A percentile compares a stretch with the other conserved stretches of the same genome.
Evolutionary conservation across 2,113 vertebrate species (phyloP).

Genomic region (Silurus glanis): DNA sequence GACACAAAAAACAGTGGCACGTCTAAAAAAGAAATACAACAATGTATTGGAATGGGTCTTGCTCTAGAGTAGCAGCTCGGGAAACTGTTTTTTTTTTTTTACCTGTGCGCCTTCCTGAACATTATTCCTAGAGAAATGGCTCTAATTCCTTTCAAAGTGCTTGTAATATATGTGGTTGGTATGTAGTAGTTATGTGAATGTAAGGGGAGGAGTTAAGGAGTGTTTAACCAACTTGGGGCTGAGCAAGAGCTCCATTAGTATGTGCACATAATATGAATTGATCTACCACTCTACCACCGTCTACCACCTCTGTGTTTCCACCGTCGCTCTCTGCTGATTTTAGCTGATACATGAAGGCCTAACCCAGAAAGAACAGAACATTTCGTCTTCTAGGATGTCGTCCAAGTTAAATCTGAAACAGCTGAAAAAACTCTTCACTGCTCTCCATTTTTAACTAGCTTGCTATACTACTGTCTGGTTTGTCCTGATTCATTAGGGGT

Average conservation of each 20-base stretch:
- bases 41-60: not conserved
- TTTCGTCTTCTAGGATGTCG: not conserved
- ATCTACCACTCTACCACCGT: not conserved
- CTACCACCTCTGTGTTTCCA: too few relatives aligned
- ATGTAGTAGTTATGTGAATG: not conserved
- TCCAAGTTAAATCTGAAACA: not conserved
- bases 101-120: not conserved
- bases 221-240: not conserved
- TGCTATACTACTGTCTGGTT: not conserved
- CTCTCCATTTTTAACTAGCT: not conserved
- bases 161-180: not conserved
- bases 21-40: not conserved
- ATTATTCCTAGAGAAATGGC: not conserved
- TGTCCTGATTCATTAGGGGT: not conserved
- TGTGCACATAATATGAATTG: not conserved
- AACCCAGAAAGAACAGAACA: not conserved
- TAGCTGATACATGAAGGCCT: not conserved
- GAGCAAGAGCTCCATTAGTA: not conserved
- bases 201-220: not conserved
- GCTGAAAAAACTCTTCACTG: not conserved
- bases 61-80: not conserved
- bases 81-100: not conserved
- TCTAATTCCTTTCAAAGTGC: not conserved
- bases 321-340: not conserved
- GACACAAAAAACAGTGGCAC: not conserved